Conservation (phyloP, 2,888 invertebrate species). For the Cheilosia urbana region DNA sequence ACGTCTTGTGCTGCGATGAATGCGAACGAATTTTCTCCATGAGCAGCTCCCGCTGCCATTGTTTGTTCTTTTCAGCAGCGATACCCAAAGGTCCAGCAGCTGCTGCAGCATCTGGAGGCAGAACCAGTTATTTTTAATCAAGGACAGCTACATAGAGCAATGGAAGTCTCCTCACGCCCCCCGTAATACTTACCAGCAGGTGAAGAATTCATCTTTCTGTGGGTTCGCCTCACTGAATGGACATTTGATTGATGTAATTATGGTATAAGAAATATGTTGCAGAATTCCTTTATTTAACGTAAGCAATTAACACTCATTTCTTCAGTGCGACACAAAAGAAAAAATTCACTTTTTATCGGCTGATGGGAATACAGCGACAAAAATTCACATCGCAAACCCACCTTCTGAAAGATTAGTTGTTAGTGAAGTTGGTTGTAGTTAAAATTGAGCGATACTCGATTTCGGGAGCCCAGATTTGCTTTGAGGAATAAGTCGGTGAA, state of each 20-base stretch:
- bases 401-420: slow-evolving; percentile 69
- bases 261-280: slow-evolving; percentile 6
- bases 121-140: slow-evolving; percentile 51
- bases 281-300: slow-evolving; percentile 2
- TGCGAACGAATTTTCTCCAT: slow-evolving; percentile 96
- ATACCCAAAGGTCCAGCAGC: slow-evolving; percentile 74
- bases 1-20: slow-evolving; percentile 92
- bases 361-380: slow-evolving; percentile 44
- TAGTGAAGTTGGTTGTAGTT: slow-evolving; percentile 56
- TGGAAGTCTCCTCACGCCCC: slow-evolving; percentile 31
- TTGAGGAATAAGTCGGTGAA: no score
- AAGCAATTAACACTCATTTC: slow-evolving; percentile 29
- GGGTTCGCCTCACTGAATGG: slow-evolving; percentile 35
- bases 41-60: slow-evolving; percentile 92
- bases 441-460: slow-evolving; percentile 24
- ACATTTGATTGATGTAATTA: slow-evolving; percentile 56
- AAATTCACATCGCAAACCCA: slow-evolving; percentile 64
- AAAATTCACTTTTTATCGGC: slow-evolving; percentile 14
- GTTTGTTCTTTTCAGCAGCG: slow-evolving; percentile 86
- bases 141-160: slow-evolving; percentile 39
- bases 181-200: slow-evolving; percentile 63
- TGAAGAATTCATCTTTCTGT: slow-evolving; percentile 61
- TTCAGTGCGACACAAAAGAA: neutral
- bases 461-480: neutral
- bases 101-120: slow-evolving; percentile 53